Evolutionary conservation across 2,113 vertebrate species (phyloP).

Genomic region (Phaethon lepturus): DNA sequence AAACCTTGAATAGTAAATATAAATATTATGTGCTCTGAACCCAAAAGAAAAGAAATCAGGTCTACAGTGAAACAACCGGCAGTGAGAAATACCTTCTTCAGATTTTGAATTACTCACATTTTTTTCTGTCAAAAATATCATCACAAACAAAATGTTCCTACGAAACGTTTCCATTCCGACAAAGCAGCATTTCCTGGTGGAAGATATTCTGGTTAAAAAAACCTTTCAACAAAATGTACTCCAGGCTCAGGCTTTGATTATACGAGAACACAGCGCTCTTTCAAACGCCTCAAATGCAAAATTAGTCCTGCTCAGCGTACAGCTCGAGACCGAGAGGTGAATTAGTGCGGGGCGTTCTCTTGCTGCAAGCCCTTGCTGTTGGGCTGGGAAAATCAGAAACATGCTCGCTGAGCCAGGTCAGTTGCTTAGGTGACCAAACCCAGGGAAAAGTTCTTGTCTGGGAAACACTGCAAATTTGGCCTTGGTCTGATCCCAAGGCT

Average conservation of each 20-base stretch:
- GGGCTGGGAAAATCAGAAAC: constrained; percentile 53
- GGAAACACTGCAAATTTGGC: constrained; percentile 18
- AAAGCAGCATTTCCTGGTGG: constrained; percentile 29
- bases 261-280: constrained; percentile 47
- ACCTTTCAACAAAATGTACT: constrained; percentile 35
- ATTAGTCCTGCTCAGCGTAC: constrained; percentile 16
- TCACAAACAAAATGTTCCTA: constrained; percentile 19
- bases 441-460: constrained; percentile 15
- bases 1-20: not conserved
- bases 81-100: not conserved
- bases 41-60: not conserved
- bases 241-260: constrained; percentile 43
- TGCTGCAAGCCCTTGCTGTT: not conserved
- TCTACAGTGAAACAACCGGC: not conserved
- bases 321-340: not conserved
- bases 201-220: constrained; percentile 46
- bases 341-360: constrained; percentile 25
- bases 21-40: not conserved
- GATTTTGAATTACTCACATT: not conserved
- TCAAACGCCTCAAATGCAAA: constrained; percentile 55
- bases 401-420: not conserved
- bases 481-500: constrained; percentile 1
- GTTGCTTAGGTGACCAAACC: constrained; percentile 61
- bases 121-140: constrained; percentile 10
- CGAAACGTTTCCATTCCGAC: not conserved